Evolutionary conservation across 2,113 vertebrate genomes (phyloP), one percentile per base, ranked within the genome.

Genomic region (Otus sunia): DNA sequence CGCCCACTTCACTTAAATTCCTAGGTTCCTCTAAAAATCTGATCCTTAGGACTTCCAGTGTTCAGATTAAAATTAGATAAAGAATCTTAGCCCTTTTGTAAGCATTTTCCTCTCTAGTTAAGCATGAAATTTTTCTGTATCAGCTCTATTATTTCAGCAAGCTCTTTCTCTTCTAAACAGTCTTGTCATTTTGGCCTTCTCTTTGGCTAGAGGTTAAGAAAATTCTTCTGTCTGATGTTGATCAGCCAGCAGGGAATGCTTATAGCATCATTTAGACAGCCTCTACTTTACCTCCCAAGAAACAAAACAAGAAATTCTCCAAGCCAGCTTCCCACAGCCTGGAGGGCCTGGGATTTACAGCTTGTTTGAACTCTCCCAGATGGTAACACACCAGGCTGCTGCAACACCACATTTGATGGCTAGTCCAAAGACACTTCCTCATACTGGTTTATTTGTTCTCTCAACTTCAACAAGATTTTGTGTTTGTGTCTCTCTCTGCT

Each of bases 301-400:
- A 98, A 97, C 84, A 97, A 98, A 98, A 97, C 86, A 97, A 96
- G 93, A 90, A 93, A 95, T 94, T 95, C 92, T 97, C 95, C 60
- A 93, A 94, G 88, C 39, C 80, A 95, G 95, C 76, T 86, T 97
- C 94, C 75, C 69, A 72, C 81, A 97, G 83, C 85, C 96, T 76
- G 88, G 60, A 95, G 94, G 86, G 92, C 82, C 95, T 76, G 74
- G 78, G 93, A 86, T 94, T 97, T 92, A 96, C 95, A 94, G 58
- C 56, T 85, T 74, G 47, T 92, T 86, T 97, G 97, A 98, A 98
- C 90, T 96, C 43, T 95, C 66, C 90, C 97, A 97, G 94, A 94
- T 92, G 96, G 94, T 56, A 92, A 96, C 74, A 4, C 91, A 50
- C 88, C 45, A 73, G 88, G 91, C 69, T 96, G 94, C 76, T 91